Base-by-base conservation (phyloP, 2,888 invertebrate species). In the Polydrusus cervinus region DNA sequence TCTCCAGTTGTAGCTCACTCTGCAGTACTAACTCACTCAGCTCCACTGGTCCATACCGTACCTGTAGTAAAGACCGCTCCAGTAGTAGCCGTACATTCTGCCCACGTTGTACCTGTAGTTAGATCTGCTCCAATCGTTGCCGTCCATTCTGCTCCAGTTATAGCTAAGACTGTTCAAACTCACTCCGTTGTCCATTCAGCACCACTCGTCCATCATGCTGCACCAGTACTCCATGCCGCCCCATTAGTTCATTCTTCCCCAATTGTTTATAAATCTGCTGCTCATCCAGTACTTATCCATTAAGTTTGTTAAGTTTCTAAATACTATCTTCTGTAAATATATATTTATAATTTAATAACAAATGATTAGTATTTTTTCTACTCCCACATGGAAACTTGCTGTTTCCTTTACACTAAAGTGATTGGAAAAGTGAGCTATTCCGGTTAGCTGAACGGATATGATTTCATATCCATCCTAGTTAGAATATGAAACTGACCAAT, bases 231-330 rank as follows among this genome's bases (percentile, higher is more conserved):
- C 11, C 83, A 82, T 11, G 84, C 84, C 16, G 82, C 80, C 51
- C 83, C 82, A 30, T 25, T 51, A 30, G 38, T 80, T 14, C 83
- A 82, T 10, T 84, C 84, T 18, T 82, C 80, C 51, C 83, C 82
- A 30, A 16, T 49, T 18, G 16, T 71, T 6, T 57, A 67, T n/a
- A 43, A 43, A 6, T 43, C 43, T 18, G 51, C 43, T n/a, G 51
- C 18, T 34, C 57, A 43, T 34, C 34, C 57, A 49, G 72, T 71
- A 14, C 76, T 83, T 43, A 78, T 80, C 61, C 79, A 82, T 75
- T 16, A 49, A n/a, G n/a, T 43, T 43, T 43, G 6, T 9, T 7
- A 6, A 34, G 7, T 34, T 9, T n/a, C 1, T 43, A 43, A 13
- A 10, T 43, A 1, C 0, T 43, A 13, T 43, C 3, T 43, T 11